These are phyloP conservation scores for Hemicentrotus pulcherrimus DNA, from an alignment of 35 echinoderm and acorn worm species.

Conservation along the genomic window DNA sequence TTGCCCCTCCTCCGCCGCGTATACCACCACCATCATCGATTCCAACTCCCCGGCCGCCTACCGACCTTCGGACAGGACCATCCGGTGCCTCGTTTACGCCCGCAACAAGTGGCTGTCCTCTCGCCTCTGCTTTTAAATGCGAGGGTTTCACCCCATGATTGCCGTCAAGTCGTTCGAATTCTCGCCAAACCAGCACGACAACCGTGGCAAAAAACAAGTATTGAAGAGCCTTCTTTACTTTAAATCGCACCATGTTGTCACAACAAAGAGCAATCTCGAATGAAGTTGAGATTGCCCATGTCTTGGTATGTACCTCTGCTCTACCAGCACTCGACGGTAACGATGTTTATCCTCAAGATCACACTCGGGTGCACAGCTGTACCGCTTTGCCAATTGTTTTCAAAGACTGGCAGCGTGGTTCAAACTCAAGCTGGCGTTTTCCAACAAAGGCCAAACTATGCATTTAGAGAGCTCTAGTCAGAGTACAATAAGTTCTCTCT, in stretches of 20 bases:
- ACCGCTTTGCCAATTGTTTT: too few species aligned
- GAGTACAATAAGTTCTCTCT: too few species aligned
- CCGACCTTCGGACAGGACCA: not conserved
- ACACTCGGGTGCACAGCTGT: too few species aligned
- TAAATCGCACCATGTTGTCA: constrained; percentile 19
- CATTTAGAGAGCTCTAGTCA: too few species aligned
- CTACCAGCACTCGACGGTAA: too few species aligned
- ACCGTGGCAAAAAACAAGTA: constrained; percentile 26
- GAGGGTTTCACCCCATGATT: not conserved
- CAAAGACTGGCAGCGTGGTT: too few species aligned
- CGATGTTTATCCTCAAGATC: too few species aligned
- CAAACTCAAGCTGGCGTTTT: too few species aligned
- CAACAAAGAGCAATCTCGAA: not conserved
- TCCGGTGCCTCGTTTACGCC: not conserved
- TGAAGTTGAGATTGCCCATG: not conserved
- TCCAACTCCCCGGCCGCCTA: not conserved
- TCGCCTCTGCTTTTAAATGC: not conserved
- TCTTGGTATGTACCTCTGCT: not conserved
- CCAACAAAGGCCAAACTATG: too few species aligned
- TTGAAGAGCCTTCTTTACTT: constrained; percentile 28
- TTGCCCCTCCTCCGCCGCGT: not conserved
- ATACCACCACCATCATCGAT: constrained; percentile 1
- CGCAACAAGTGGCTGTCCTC: constrained; percentile 34
- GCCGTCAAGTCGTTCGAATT: not conserved
- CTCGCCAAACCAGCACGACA: constrained; percentile 14